Base-by-base conservation (phyloP, 2,113 vertebrate genomes). In the Anarrhichthys ocellatus region DNA sequence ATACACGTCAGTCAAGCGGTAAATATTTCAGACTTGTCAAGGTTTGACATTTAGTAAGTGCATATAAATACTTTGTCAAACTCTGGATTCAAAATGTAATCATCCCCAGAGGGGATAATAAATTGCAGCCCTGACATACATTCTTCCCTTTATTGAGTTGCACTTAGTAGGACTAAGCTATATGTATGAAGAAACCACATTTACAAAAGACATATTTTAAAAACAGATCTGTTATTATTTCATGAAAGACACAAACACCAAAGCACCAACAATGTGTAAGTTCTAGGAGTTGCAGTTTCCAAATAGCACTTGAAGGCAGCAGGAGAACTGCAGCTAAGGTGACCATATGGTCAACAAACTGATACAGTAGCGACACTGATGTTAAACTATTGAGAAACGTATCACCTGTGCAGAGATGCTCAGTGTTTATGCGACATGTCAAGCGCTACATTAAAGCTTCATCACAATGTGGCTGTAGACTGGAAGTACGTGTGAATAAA, bases 281-380 rank as follows among this genome's bases (percentile, higher is more conserved):
- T 70, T 54, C 0, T 0, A n/a, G 2, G 9, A 67, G 24, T 0
- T 75, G 24, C 14, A 36, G n/a, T 79, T 85, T 83, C 56, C 73
- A 68, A 58, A 50, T 36, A 72, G 64, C 79, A 79, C 64, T 2
- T 83, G 69, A 87, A 90, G 24, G 84, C 82, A 85, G 40, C 84
- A 81, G 56, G 2, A 67, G 59, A 56, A 7, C 58, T 59, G 62
- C 9, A 71, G 20, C 17, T 59, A 38, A 84, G 67, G 29, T 79
- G 69, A 75, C 65, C 29, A 65, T 40, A 42, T 36, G 52, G 38
- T 63, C 58, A 76, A 66, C 54, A 70, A 85, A 61, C 82, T 83
- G 76, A 90, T 73, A 61, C 11, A 18, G 15, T 9, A 72, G 58
- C 22, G 0, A 64, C 58, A 15, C 14, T 54, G 58, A 48, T 44